Evolutionary conservation across 30 jellyfish, hydroid and myxozoan genomes (phyloP).

Genomic region (Phacellophora camtschatica): DNA sequence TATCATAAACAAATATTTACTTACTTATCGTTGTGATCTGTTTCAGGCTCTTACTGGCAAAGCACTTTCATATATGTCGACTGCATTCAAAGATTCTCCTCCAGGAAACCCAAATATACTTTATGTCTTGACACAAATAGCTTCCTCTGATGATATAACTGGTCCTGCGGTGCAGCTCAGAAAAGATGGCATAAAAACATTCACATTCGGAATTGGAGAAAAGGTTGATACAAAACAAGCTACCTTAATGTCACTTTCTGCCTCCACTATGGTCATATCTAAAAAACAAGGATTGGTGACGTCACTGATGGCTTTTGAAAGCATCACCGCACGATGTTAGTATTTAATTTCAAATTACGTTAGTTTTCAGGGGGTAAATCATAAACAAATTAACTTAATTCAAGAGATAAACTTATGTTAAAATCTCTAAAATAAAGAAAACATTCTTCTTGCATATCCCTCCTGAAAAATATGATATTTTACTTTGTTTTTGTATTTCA

Average conservation of each 20-base stretch:
- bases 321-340: slow-evolving; percentile 80
- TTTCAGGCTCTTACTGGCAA: slow-evolving; percentile 75
- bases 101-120: slow-evolving; percentile 93
- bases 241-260: slow-evolving; percentile 69
- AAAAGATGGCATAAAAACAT: slow-evolving; percentile 83
- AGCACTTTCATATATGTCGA: slow-evolving; percentile 55
- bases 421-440: too few species aligned
- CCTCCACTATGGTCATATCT: slow-evolving; percentile 62
- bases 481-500: too few species aligned
- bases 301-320: slow-evolving; percentile 48
- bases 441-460: too few species aligned
- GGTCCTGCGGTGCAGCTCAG: slow-evolving; percentile 75
- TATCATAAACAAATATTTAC: too few species aligned
- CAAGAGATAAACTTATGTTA: too few species aligned
- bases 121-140: slow-evolving; percentile 71
- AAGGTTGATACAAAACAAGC: slow-evolving; percentile 78
- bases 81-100: slow-evolving; percentile 88
- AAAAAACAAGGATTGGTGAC: slow-evolving; percentile 67
- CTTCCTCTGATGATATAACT: slow-evolving; percentile 83
- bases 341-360: too few species aligned
- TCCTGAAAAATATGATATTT: too few species aligned
- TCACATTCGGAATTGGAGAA: slow-evolving; percentile 83
- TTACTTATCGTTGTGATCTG: too few species aligned
- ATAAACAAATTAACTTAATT: too few species aligned
- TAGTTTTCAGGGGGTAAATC: too few species aligned